A percentile compares a stretch with the other conserved stretches of the same genome.
These are phyloP conservation scores for Pristionchus mayeri DNA, from an alignment of 2,888 invertebrate genomes.

Conservation along the genomic window DNA sequence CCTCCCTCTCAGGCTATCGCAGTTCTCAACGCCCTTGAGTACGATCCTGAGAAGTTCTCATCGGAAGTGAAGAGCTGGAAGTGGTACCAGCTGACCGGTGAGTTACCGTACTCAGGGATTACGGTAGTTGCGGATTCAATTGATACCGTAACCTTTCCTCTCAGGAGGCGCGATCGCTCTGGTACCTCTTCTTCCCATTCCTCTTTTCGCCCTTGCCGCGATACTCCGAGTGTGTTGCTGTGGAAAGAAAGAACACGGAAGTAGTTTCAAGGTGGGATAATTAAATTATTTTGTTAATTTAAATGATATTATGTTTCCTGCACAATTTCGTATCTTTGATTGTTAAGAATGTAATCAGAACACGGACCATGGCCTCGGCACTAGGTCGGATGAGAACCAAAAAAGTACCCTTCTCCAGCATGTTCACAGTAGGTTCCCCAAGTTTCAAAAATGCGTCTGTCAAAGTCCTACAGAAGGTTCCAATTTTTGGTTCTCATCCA, in stretches of 20 bases:
- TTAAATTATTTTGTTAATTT: too few species aligned
- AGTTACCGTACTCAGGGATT: neutral
- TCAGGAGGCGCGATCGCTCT: slow-evolving; percentile 70
- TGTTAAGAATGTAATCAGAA: too few species aligned
- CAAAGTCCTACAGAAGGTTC: too few species aligned
- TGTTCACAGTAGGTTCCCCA: too few species aligned
- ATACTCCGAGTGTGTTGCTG: slow-evolving; percentile 68
- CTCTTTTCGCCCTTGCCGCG: slow-evolving; percentile 70
- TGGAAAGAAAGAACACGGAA: slow-evolving; percentile 29
- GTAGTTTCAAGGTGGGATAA: slow-evolving; percentile 18
- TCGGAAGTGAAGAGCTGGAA: slow-evolving; percentile 67
- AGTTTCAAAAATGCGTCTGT: too few species aligned
- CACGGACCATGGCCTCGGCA: too few species aligned
- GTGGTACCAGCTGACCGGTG: slow-evolving; percentile 68
- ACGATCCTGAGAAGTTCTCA: slow-evolving; percentile 70
- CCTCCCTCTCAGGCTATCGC: slow-evolving; percentile 66
- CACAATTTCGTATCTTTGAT: too few species aligned
- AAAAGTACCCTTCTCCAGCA: too few species aligned
- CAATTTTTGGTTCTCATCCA: too few species aligned
- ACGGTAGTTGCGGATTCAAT: neutral
- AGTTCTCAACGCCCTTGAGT: slow-evolving; percentile 69
- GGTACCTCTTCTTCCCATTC: slow-evolving; percentile 74
- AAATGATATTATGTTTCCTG: too few species aligned
- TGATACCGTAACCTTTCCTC: neutral
- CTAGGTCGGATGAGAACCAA: too few species aligned